Evolutionary conservation across 2,113 vertebrate species (phyloP).

Genomic region (Zosterops japonicus): DNA sequence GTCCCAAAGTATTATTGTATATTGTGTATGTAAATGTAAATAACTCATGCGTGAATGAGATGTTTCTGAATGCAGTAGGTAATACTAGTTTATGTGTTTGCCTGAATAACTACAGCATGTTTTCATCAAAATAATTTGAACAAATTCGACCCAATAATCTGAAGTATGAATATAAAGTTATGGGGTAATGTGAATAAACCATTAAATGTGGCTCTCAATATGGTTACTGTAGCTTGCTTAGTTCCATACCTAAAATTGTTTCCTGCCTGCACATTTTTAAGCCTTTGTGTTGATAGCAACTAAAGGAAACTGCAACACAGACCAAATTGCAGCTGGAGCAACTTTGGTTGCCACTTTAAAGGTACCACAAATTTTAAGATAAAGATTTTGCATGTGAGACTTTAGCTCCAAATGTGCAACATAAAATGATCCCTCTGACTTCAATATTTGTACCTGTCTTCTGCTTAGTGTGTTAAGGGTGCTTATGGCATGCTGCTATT

Average conservation of each 20-base stretch:
- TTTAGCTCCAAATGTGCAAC: not conserved
- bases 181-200: not conserved
- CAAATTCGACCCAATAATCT: not conserved
- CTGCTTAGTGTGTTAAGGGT: not conserved
- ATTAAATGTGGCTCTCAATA: not conserved
- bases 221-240: not conserved
- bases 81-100: not conserved
- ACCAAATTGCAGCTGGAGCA: not conserved
- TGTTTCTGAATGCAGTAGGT: not conserved
- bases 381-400: not conserved
- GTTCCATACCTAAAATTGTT: not conserved
- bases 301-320: not conserved
- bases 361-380: not conserved
- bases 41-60: not conserved
- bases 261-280: not conserved
- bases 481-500: not conserved
- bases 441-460: not conserved
- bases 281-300: not conserved
- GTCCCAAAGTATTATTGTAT: not conserved
- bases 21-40: not conserved
- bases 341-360: not conserved
- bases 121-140: not conserved
- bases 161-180: not conserved
- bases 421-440: not conserved
- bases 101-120: not conserved